Conservation (phyloP, 2,797 vertebrate genomes). For the Karalla daura region DNA sequence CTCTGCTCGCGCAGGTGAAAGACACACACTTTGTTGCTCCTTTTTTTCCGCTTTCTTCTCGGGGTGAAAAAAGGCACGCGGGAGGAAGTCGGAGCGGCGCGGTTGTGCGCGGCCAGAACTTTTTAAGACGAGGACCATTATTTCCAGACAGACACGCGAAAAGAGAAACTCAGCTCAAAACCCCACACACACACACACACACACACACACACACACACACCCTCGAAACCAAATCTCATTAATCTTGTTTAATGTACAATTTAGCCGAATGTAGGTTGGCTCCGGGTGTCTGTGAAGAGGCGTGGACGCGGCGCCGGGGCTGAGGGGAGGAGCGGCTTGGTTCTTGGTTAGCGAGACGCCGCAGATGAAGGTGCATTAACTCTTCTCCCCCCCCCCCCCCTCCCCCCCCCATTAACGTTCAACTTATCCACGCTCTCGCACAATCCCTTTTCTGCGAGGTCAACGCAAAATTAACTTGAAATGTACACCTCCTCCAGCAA, state of each 20-base stretch:
- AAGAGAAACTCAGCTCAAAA: constrained; percentile 42
- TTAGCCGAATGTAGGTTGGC: constrained; percentile 59
- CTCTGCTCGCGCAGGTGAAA: constrained; percentile 21
- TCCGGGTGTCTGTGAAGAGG: constrained; percentile 36
- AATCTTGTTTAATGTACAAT: constrained; percentile 69
- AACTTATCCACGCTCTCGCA: constrained; percentile 71
- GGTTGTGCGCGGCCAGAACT: constrained; percentile 34
- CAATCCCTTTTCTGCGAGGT: constrained; percentile 68
- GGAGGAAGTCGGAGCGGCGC: not conserved
- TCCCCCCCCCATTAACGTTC: constrained; percentile 62
- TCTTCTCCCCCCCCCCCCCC: constrained; percentile 45
- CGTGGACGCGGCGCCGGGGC: constrained; percentile 19
- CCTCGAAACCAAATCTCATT: constrained; percentile 70
- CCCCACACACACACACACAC: too few relatives aligned
- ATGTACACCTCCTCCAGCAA: constrained; percentile 78
- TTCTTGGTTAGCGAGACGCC: constrained; percentile 46
- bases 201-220: too few relatives aligned
- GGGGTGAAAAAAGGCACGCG: too few relatives aligned
- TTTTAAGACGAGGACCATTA: constrained; percentile 45
- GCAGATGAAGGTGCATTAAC: constrained; percentile 71
- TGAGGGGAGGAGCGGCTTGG: constrained; percentile 38
- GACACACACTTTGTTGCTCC: not conserved
- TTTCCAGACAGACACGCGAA: constrained; percentile 19
- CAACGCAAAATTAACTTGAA: constrained; percentile 77
- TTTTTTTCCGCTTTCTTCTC: too few relatives aligned